These are phyloP conservation scores for Enteromius mattozi DNA, from an alignment of 2,797 vertebrate species.

Conservation along the genomic window DNA sequence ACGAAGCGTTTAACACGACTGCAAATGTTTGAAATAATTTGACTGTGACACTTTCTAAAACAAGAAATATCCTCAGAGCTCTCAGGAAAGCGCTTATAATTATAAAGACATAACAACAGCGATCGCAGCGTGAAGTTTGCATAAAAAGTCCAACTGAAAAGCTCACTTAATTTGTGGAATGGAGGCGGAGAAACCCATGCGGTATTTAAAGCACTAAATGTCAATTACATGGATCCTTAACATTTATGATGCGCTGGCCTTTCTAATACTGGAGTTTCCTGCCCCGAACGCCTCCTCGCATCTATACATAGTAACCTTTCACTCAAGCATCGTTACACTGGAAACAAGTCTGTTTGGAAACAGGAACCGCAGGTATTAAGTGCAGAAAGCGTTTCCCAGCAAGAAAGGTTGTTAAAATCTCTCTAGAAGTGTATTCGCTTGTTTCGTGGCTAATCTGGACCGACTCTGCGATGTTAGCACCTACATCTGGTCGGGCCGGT, in stretches of 20 bases:
- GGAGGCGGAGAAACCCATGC: not conserved
- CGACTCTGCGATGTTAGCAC: not conserved
- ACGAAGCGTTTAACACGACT: not conserved
- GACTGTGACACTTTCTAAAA: not conserved
- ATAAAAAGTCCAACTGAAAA: constrained; percentile 15
- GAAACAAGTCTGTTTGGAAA: constrained; percentile 17
- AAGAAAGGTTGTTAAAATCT: not conserved
- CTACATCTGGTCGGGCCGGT: not conserved
- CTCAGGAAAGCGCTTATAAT: not conserved
- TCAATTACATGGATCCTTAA: constrained; percentile 31
- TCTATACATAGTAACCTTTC: constrained; percentile 20
- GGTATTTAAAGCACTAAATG: constrained; percentile 29
- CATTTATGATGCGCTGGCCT: constrained; percentile 16
- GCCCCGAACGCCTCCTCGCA: not conserved
- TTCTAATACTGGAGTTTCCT: constrained; percentile 19
- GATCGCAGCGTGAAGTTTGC: constrained; percentile 10
- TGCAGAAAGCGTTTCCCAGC: not conserved
- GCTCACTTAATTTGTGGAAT: constrained; percentile 21
- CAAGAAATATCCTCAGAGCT: not conserved
- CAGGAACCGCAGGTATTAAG: constrained; percentile 23
- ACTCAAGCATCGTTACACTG: not conserved
- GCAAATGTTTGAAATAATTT: constrained; percentile 3
- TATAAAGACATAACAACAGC: constrained; percentile 15
- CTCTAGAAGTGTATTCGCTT: not conserved
- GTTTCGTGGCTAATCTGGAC: not conserved